Evolutionary conservation across 1,140 invertebrate genomes (phyloP).

Genomic region (Carcinoscorpius rotundicauda): DNA sequence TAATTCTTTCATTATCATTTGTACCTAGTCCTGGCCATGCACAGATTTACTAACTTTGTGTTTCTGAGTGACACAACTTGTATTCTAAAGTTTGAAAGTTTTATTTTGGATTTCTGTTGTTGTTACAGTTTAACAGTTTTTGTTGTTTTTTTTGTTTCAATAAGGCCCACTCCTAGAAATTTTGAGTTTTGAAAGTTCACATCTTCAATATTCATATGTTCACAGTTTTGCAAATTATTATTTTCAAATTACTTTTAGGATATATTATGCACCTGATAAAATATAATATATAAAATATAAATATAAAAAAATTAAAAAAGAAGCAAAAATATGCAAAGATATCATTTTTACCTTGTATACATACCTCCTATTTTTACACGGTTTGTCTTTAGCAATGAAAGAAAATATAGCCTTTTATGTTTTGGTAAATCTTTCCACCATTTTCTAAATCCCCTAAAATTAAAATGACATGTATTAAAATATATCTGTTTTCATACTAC

Average conservation of each 20-base stretch:
- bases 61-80: too few relatives aligned
- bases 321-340: constrained; percentile 4
- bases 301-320: constrained; percentile 7
- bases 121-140: too few relatives aligned
- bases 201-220: too few relatives aligned
- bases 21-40: too few relatives aligned
- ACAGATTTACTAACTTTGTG: too few relatives aligned
- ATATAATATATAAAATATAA: constrained; percentile 2
- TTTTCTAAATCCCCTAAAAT: constrained; percentile 30
- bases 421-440: constrained; percentile 38
- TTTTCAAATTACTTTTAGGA: constrained; percentile 11
- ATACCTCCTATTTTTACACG: constrained; percentile 25
- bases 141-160: too few relatives aligned
- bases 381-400: constrained; percentile 27
- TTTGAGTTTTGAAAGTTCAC: too few relatives aligned
- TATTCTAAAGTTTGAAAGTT: too few relatives aligned
- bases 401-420: constrained; percentile 27
- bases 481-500: too few relatives aligned
- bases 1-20: too few relatives aligned
- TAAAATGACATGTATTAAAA: neutral
- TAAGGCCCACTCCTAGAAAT: too few relatives aligned
- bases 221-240: constrained; percentile 38
- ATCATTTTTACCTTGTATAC: constrained; percentile 1
- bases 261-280: constrained; percentile 17
- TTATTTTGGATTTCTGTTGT: too few relatives aligned